Conservation (phyloP, 2,888 invertebrate genomes). For the Meiosimyza platycephala region DNA sequence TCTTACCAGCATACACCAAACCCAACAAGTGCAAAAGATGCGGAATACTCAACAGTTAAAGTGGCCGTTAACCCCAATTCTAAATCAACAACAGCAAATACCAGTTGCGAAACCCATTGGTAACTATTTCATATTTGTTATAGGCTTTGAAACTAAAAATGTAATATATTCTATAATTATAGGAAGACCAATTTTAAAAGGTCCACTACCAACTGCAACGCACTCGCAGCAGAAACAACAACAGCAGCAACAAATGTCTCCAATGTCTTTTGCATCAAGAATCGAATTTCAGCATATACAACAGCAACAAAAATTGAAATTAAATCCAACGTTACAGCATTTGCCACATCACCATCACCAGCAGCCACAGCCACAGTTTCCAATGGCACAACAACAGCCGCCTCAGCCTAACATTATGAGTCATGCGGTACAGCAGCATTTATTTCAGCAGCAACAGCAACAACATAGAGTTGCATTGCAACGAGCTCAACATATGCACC, state of each 20-base stretch:
- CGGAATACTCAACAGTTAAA: constrained; percentile 48
- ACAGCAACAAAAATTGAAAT: constrained; percentile 52
- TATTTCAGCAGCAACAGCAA: constrained; percentile 54
- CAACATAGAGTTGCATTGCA: constrained; percentile 56
- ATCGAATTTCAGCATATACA: constrained; percentile 60
- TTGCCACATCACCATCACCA: constrained; percentile 40
- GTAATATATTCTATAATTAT: constrained; percentile 10
- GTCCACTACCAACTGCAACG: constrained; percentile 48
- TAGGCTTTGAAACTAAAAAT: neutral
- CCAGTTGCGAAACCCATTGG: constrained; percentile 55
- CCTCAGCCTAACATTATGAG: constrained; percentile 50
- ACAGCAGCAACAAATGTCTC: constrained; percentile 44
- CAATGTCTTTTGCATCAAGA: constrained; percentile 53
- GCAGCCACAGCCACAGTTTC: constrained; percentile 40
- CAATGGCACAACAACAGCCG: constrained; percentile 56
- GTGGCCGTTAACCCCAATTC: constrained; percentile 40
- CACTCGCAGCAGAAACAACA: constrained; percentile 16
- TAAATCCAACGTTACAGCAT: constrained; percentile 47
- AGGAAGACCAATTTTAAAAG: constrained; percentile 66
- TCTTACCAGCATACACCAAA: constrained; percentile 42
- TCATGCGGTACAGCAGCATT: constrained; percentile 59
- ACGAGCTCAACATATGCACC: constrained; percentile 52
- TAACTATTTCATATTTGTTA: constrained; percentile 35
- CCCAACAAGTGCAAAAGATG: constrained; percentile 45
- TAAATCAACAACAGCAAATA: constrained; percentile 44